These are phyloP conservation scores for Danio jaintianensis DNA, from an alignment of 2,797 vertebrate genomes.

Conservation along the genomic window DNA sequence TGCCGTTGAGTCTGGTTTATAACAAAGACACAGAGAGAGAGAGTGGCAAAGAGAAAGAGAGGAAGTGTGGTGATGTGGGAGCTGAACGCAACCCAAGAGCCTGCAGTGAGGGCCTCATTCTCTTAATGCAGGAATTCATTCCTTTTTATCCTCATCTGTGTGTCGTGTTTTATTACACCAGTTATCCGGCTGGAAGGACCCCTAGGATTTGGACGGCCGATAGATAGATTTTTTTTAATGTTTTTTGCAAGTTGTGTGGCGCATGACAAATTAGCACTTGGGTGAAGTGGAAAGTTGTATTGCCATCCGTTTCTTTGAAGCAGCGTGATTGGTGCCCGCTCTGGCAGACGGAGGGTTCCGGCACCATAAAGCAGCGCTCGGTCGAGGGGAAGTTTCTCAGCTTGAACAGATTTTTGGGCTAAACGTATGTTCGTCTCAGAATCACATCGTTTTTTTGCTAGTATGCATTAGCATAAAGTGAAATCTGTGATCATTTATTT, in stretches of 20 bases:
- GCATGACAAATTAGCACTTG: conserved; percentile 81
- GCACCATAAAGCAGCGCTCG: conserved; percentile 66
- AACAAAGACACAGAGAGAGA: conserved; percentile 38
- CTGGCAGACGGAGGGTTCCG: conserved; percentile 67
- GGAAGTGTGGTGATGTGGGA: conserved; percentile 69
- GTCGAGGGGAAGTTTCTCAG: conserved; percentile 65
- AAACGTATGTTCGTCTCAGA: neutral
- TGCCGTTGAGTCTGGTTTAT: conserved; percentile 40
- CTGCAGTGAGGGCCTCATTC: conserved; percentile 75
- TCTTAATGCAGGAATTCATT: conserved; percentile 80
- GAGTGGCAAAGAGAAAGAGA: conserved; percentile 60
- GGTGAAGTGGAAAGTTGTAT: conserved; percentile 71
- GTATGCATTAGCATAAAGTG: neutral
- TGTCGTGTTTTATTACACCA: conserved; percentile 69
- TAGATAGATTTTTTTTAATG: conserved; percentile 65
- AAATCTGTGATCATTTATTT: neutral
- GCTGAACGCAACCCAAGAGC: conserved; percentile 74
- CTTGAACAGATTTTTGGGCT: conserved; percentile 32
- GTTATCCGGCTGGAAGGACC: conserved; percentile 74
- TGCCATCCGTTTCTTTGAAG: conserved; percentile 76
- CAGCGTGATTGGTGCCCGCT: conserved; percentile 75
- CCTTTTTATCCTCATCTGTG: conserved; percentile 69
- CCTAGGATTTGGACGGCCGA: conserved; percentile 68
- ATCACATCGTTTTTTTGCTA: neutral
- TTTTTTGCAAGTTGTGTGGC: conserved; percentile 69